phyloP scores from a whole-genome alignment of 2,888 invertebrate genomes.

The Macrosiphum euphorbiae region DNA sequence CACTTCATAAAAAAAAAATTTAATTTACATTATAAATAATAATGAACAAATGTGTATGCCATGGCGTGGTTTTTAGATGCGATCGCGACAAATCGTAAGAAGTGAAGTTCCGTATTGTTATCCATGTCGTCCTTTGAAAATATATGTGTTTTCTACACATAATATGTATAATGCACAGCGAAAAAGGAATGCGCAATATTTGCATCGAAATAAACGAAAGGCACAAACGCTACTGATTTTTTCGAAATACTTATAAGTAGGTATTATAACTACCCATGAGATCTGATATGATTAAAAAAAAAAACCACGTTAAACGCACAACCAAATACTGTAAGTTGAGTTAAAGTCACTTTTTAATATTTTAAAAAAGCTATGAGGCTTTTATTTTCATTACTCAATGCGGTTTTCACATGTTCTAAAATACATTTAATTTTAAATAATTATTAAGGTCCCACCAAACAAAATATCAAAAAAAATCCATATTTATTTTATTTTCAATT shows the following conservation, averaged over 20 bases:
- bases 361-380: background rate
- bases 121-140: background rate
- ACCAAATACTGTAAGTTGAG: background rate
- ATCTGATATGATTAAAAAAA: background rate
- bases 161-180: background rate
- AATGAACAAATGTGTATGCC: background rate
- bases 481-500: background rate
- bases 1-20: background rate
- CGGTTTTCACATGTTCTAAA: background rate
- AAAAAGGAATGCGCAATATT: background rate
- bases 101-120: background rate
- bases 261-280: background rate
- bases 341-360: background rate
- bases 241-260: background rate
- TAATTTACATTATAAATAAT: background rate
- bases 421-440: background rate
- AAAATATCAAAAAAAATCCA: background rate
- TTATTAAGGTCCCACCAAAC: background rate
- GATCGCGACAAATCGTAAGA: background rate
- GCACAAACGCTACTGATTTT: background rate
- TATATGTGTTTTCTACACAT: background rate
- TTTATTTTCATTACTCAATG: background rate
- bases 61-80: background rate
- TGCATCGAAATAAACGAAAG: background rate
- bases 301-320: background rate